Conservation (phyloP, 2,113 vertebrate genomes). For the Burhinus oedicnemus region DNA sequence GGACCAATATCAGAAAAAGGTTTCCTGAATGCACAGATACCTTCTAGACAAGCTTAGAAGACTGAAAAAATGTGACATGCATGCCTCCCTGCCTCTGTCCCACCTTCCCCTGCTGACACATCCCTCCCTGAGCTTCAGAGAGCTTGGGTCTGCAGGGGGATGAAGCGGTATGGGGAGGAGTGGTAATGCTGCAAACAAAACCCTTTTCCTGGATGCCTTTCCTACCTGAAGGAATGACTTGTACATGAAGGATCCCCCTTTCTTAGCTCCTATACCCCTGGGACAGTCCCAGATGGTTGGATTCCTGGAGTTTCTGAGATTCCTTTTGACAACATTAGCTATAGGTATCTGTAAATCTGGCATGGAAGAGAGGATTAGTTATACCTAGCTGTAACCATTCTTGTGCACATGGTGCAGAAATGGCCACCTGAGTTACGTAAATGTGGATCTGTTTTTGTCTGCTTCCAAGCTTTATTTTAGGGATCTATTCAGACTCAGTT, state of each 20-base stretch:
- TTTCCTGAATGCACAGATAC: not conserved
- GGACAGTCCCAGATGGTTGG: not conserved
- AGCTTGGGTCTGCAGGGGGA: not conserved
- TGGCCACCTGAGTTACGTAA: not conserved
- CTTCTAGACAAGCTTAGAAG: not conserved
- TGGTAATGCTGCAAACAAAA: not conserved
- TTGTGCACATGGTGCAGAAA: not conserved
- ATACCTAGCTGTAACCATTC: not conserved
- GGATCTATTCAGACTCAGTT: not conserved
- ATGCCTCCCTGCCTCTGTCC: not conserved
- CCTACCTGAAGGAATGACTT: not conserved
- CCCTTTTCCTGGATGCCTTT: not conserved
- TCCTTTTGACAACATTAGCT: not conserved
- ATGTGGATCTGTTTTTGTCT: not conserved
- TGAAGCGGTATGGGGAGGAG: fast-evolving
- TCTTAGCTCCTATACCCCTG: not conserved
- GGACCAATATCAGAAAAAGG: not conserved
- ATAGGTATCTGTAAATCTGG: not conserved
- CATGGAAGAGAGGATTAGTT: not conserved
- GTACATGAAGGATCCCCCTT: not conserved
- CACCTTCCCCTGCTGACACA: not conserved
- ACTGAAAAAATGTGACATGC: not conserved
- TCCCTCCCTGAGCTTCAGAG: not conserved
- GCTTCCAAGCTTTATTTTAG: not conserved
- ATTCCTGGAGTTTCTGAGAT: not conserved